These are phyloP conservation scores for Cepphus grylle DNA, from an alignment of 2,113 vertebrate genomes.

Conservation along the genomic window DNA sequence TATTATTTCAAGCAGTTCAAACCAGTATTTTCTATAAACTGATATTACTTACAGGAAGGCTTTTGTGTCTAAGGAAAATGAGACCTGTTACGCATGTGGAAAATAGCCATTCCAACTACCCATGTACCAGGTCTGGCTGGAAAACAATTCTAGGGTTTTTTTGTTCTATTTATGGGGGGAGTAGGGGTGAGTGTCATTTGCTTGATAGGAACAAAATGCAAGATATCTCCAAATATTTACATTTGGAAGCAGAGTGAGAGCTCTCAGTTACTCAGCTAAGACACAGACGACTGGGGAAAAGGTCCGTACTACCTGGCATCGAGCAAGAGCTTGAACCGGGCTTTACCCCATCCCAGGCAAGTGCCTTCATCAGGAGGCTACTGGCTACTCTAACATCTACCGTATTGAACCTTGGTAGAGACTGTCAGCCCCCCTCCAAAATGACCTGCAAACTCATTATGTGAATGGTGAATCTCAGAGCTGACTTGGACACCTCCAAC, in stretches of 20 bases:
- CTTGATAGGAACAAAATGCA: not conserved
- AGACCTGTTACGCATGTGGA: not conserved
- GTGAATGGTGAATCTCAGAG: not conserved
- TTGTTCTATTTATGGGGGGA: not conserved
- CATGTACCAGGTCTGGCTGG: not conserved
- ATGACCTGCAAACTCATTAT: not conserved
- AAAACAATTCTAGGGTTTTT: not conserved
- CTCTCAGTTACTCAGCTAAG: not conserved
- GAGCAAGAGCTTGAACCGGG: not conserved
- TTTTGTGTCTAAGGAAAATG: not conserved
- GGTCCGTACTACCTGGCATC: not conserved
- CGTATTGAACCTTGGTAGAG: not conserved
- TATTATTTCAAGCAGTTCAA: not conserved
- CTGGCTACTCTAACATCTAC: not conserved
- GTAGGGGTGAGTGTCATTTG: not conserved
- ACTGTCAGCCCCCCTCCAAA: not conserved
- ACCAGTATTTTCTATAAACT: not conserved
- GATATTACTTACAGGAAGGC: not conserved
- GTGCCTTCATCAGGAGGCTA: not conserved
- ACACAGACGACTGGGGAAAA: not conserved
- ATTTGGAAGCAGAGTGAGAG: not conserved
- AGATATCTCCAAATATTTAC: not conserved
- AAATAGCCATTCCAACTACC: not conserved
- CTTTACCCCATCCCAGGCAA: not conserved
- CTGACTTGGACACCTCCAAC: not conserved